Conservation (phyloP, 2,113 vertebrate species). For the Anas platyrhynchos region DNA sequence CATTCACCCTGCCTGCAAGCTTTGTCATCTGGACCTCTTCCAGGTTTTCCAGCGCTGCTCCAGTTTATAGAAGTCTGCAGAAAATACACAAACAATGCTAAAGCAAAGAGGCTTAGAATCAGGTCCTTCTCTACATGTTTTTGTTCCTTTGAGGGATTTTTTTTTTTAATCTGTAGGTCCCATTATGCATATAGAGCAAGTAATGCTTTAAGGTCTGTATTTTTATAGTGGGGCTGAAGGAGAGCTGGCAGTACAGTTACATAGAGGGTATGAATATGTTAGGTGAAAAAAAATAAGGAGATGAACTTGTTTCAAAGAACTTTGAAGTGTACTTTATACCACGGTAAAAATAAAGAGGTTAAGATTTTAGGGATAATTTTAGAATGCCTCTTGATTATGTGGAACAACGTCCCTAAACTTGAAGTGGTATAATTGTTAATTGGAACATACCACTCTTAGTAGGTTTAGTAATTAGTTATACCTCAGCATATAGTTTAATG, state of each 20-base stretch:
- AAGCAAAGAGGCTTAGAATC: slow-evolving; percentile 30
- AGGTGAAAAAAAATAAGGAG: not conserved
- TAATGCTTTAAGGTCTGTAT: not conserved
- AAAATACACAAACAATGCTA: not conserved
- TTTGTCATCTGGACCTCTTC: slow-evolving; percentile 24
- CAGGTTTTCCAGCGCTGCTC: not conserved
- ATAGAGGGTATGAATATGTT: not conserved
- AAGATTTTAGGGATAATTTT: not conserved
- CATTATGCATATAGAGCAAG: not conserved
- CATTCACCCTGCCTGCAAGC: slow-evolving; percentile 35
- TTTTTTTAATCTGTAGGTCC: slow-evolving; percentile 1
- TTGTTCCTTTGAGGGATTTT: not conserved
- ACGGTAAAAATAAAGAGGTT: not conserved
- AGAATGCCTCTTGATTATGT: not conserved
- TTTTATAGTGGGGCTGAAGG: not conserved
- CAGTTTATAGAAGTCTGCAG: not conserved
- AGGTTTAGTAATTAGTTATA: not conserved
- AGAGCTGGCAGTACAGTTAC: not conserved
- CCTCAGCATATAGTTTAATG: not conserved
- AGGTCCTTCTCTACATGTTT: not conserved
- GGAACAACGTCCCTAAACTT: not conserved
- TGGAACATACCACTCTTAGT: not conserved
- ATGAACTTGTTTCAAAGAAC: not conserved
- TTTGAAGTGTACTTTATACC: not conserved
- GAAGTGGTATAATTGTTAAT: not conserved